Evolutionary conservation across 2,113 vertebrate genomes (phyloP), one percentile per base, ranked within the genome.

Genomic region (Rhabdornis inornatus): DNA sequence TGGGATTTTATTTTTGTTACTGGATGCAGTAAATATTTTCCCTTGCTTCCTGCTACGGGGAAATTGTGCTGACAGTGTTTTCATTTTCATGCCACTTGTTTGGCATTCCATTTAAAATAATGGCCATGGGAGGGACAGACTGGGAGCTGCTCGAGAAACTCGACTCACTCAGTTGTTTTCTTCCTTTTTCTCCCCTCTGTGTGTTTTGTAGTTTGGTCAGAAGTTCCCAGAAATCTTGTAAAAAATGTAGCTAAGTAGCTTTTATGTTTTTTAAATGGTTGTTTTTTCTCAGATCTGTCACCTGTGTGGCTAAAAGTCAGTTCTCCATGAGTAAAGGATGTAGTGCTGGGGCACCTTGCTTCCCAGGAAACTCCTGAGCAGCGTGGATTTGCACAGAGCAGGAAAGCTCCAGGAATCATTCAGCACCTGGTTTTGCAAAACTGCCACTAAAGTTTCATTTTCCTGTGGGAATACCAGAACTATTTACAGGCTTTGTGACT

Each of bases 51-150:
- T 93, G 17, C 60, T 64, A 4, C 8, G 2, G 33, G 80, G 86
- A 42, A 93, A 53, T 84, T 77, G 15, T 37, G 72, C 76, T 84
- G 83, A 71, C 72, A 40, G 0, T 94, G 94, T 95, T 96, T 97
- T 85, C 42, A 7, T 88, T 95, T 87, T 91, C 47, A 6, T 68
- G 76, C 85, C 64, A 56, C 75, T 96, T 95, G 82, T 93, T 95
- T 95, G 92, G 80, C 71, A 84, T 95, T 96, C 83, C 72, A 28
- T 42, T 83, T 33, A 68, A 65, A 96, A 83, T 80, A 77, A 63
- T 86, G 90, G 78, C 78, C 65, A 56, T 68, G 79, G 81, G 78
- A 88, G 27, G 87, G 71, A 22, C 5, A 13, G 42, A 13, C 65
- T 78, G 56, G 71, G 40, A 74, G 23, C 61, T 75, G 19, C 74